Evolutionary conservation across 2,888 invertebrate species (phyloP).

Genomic region (Syritta pipiens): DNA sequence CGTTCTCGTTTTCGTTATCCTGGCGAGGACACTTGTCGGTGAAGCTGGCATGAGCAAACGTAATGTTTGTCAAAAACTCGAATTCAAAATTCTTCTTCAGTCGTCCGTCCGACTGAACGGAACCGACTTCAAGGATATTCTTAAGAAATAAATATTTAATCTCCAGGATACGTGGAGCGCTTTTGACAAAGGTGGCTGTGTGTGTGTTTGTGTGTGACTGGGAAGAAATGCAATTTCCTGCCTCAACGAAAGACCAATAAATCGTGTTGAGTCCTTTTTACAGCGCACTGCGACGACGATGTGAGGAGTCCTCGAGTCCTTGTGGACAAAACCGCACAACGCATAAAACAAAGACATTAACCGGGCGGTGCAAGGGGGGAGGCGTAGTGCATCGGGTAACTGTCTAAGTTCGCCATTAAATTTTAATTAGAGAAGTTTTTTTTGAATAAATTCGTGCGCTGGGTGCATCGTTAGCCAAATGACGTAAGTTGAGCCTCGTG

Average conservation of each 20-base stretch:
- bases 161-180: slow-evolving; percentile 6
- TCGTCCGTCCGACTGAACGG: no score
- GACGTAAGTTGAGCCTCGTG: no score
- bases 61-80: slow-evolving; percentile 48
- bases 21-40: neutral
- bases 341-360: slow-evolving; percentile 47
- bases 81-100: slow-evolving; percentile 17
- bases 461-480: slow-evolving; percentile 8
- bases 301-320: neutral
- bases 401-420: slow-evolving; percentile 59
- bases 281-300: neutral
- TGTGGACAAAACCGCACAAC: neutral
- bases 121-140: slow-evolving; percentile 7
- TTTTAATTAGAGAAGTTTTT: slow-evolving; percentile 62
- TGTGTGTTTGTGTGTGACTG: neutral
- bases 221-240: slow-evolving; percentile 55
- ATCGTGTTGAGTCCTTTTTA: slow-evolving; percentile 32
- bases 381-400: slow-evolving; percentile 40
- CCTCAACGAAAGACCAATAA: slow-evolving; percentile 29
- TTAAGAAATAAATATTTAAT: slow-evolving; percentile 47
- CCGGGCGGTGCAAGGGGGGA: no score
- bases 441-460: slow-evolving; percentile 31
- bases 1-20: neutral
- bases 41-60: slow-evolving; percentile 16
- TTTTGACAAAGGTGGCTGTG: neutral